Evolutionary conservation across 1,140 invertebrate genomes (phyloP), one percentile per base, ranked within the genome.

Genomic region (Drosophila guanche): DNA sequence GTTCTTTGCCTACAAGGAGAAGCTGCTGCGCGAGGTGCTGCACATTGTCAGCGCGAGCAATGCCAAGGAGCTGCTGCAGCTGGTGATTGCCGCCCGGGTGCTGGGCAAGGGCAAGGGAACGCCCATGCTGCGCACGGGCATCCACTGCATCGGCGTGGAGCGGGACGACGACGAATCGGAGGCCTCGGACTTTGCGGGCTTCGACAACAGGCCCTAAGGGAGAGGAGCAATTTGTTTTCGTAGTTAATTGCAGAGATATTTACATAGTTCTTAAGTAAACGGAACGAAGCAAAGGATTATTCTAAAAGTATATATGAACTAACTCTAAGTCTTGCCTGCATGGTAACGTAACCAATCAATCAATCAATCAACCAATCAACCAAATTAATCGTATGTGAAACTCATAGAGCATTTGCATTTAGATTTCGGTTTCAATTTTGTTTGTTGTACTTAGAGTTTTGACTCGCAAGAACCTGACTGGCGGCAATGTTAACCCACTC

Each of bases 91-190:
- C n/a, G 92, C 92, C 4, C 89, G 92, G 33, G 91, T 93, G 0
- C 72, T 93, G 56, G 93, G 92, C 8, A 93, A 93, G 67, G 92
- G 92, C 55, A 93, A 93, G 70, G 93, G 93, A 0, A 93, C 92
- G 3, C 93, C 93, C 23, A 85, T 93, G 67, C 66, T 93, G 57
- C 86, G 92, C 43, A 93, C 92, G 10, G 93, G 93, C 3, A 93
- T 93, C 54, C 92, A 92, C 37, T 92, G 92, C 63, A 90, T 93
- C 58, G 92, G 79, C 5, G 79, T 92, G 10, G 92, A 93, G 42
- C 74, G 78, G 8, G 83, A 90, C 46, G 90, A 92, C 2, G 92
- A 92, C 1, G 92, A 92, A 5, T 92, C 91, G 8, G 90, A 92
- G 51, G 67, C 78, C 3, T 86, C 80, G 0, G 85, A 89, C 47